Evolutionary conservation across 1,140 invertebrate genomes (phyloP), one percentile per base, ranked within the genome.

Genomic region (Drosophila repleta): DNA sequence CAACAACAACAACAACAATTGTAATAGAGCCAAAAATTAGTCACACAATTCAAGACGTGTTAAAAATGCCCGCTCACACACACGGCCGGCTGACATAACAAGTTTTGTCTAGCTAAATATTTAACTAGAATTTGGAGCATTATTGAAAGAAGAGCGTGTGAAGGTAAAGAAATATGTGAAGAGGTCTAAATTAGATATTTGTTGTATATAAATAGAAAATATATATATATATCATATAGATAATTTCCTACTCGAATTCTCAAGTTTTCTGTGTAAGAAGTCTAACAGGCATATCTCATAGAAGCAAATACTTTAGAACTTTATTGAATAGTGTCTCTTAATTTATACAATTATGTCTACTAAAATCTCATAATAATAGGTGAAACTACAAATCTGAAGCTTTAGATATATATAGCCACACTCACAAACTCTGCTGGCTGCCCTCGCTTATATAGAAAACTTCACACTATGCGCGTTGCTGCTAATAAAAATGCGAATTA

Each of bases 401-500:
- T 2, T n/a, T n/a, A n/a, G n/a, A n/a, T n/a, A n/a, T n/a, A 37
- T 10, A 37, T 13, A 11, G 35, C 6, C 0, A 18, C 45, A 7
- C 13, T 4, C 4, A 48, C 13, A 26, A 75, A 83, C 58, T 49
- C 10, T 17, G 53, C 1, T 13, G 35, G n/a, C 67, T 10, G 49
- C 76, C 51, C 72, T 77, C 67, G 62, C 20, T 41, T 4, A 13
- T 15, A 60, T 57, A 39, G 26, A 43, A 32, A 57, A 41, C 17
- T 26, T 43, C 45, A 58, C 32, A 43, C 32, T 37, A 35, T 45
- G 15, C 48, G 48, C 37, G 37, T 49, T 49, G 43, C 35, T 64
- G 67, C 60, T 63, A 74, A 85, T 84, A 84, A 85, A 85, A 85
- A 81, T 81, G 69, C 55, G 74, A 84, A 74, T 85, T 74, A 74